Base-by-base conservation (phyloP, 2,888 invertebrate species). In the Torymus auratus region DNA sequence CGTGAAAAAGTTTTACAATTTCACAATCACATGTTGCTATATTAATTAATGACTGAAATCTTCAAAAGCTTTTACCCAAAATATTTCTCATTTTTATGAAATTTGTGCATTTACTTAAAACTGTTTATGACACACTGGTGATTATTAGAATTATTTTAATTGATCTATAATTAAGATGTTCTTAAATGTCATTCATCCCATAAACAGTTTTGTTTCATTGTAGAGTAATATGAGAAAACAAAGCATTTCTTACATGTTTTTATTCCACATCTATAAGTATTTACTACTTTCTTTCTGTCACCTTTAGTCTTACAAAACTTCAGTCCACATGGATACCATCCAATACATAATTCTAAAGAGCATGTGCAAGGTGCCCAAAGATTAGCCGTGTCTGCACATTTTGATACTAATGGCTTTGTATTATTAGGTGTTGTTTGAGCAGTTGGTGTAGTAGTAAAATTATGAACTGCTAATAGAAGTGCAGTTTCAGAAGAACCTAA, bases 271-370 rank as follows among this genome's bases (percentile, higher is more conserved):
- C 98, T 93, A 92, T 98, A 98, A 73, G 93, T 93, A 85, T 93
- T 92, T 5, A 93, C 94, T 93, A 91, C 94, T 89, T 93, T 94
- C 84, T 93, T 93, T 13, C 93, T 93, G 28, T 93, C 93, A 64
- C 94, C 94, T 90, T 96, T 95, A 64, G 95, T 96, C 87, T 97
- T 96, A 92, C 98, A 98, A 92, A 97, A 98, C 89, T 98, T 98
- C 62, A 98, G 93, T 23, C 97, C 97, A 91, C 98, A 98, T 0
- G 98, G 98, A 91, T 97, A 98, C 98, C 98, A 98, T 74, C 97
- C 97, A 73, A 98, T 95, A 91, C 97, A 97, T 83, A 95, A 94
- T 92, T 97, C 96, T 85, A 97, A 92, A 76, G 95, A 95, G 90
- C 98, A 98, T 73, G 95, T 93, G 90, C 98, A 98, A 28, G 96